phyloP scores from a whole-genome alignment of 2,113 vertebrate species.

The Pachycephala philippinensis region DNA sequence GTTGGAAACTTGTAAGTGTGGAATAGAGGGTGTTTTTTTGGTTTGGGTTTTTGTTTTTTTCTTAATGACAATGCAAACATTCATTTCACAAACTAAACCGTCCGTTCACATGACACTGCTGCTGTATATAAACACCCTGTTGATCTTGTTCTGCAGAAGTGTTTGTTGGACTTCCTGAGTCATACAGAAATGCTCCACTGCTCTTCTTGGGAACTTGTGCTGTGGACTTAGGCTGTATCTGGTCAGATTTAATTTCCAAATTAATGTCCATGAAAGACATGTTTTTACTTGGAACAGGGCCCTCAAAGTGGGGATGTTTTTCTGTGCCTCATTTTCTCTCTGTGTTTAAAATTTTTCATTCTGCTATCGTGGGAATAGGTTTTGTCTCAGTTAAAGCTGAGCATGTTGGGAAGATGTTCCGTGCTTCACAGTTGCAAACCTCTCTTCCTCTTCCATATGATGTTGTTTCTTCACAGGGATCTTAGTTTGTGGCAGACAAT shows the following conservation, averaged over 20 bases:
- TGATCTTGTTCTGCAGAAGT: slow-evolving; percentile 37
- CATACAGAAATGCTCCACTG: not conserved
- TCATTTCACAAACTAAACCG: slow-evolving; percentile 24
- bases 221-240: not conserved
- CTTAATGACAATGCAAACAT: slow-evolving; percentile 57
- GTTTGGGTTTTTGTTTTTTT: not conserved
- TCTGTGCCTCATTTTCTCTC: not conserved
- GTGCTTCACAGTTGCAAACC: not conserved
- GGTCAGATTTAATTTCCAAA: not conserved
- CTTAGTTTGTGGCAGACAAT: not conserved
- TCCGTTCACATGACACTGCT: not conserved
- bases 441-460: not conserved
- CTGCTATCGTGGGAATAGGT: not conserved
- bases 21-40: not conserved
- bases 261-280: not conserved
- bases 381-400: not conserved
- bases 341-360: not conserved
- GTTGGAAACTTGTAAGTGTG: slow-evolving; percentile 18
- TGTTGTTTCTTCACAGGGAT: not conserved
- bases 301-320: not conserved
- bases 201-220: not conserved
- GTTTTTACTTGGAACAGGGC: slow-evolving; percentile 9
- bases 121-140: slow-evolving; percentile 45
- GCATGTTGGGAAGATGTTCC: not conserved
- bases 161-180: slow-evolving; percentile 10